Evolutionary conservation across 2,888 invertebrate species (phyloP), one percentile per base, ranked within the genome.

Genomic region (Neoscelio sp.): DNA sequence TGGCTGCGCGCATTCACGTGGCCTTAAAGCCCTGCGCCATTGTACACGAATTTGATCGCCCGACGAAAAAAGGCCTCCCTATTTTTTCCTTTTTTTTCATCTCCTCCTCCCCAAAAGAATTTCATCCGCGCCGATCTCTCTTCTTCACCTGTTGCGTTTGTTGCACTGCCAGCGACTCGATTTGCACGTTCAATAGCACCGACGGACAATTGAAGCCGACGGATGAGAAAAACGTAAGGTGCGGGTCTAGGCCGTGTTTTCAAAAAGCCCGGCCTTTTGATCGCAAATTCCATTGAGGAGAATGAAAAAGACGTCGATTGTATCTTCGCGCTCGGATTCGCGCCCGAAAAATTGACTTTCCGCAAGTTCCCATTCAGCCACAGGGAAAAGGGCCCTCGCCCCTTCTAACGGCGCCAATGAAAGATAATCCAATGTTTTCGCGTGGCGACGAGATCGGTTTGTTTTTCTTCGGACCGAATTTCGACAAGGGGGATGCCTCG

Each of bases 141-240:
- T 85, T 82, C 81, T 83, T 85, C 88, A 89, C 89, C 89, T 89
- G 89, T 89, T 89, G 89, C 89, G 85, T 88, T 88, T 88, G 88
- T 88, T 88, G 88, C 86, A 87, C 80, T 85, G 85, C 85, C 82
- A 82, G 82, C 84, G 85, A 84, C 85, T 84, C 87, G 89, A 89
- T 89, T 89, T 88, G 87, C 87, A 87, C 89, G 88, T 86, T 89
- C 87, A 89, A 89, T 88, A 73, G 88, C 87, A 85, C 84, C 87
- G 84, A 85, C 86, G 85, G 85, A 83, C 88, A 87, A 88, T 89
- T 87, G 87, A 87, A 81, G 85, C 84, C 82, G 81, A 75, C 78
- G 82, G 78, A 82, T 81, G 60, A 86, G 84, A 86, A 85, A 86
- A 87, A 85, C 85, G 86, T 82, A 85, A 87, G 86, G 86, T 85